phyloP scores from a whole-genome alignment of 2,797 vertebrate species.

The Labeo calbasu region DNA sequence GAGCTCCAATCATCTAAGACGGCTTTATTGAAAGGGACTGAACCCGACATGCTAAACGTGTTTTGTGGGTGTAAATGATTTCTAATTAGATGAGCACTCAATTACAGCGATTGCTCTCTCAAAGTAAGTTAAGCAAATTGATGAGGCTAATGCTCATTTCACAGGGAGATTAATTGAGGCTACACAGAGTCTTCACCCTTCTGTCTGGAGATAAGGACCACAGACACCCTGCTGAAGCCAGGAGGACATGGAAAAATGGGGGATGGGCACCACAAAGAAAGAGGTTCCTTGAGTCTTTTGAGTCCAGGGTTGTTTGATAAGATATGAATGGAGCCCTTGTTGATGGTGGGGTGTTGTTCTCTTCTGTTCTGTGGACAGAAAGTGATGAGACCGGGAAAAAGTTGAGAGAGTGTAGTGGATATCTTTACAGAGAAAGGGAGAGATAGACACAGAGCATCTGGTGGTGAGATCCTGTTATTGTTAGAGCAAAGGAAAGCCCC shows the following conservation, averaged over 20 bases:
- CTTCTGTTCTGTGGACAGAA: slow-evolving; percentile 34
- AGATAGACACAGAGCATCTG: slow-evolving; percentile 50
- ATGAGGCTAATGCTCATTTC: slow-evolving; percentile 58
- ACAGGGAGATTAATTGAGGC: slow-evolving; percentile 53
- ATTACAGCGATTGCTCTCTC: slow-evolving; percentile 51
- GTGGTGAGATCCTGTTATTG: slow-evolving; percentile 65
- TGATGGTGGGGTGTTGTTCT: slow-evolving; percentile 48
- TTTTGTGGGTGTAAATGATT: slow-evolving; percentile 51
- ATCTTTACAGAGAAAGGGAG: slow-evolving; percentile 20
- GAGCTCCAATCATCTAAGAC: slow-evolving; percentile 36
- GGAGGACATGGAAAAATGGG: slow-evolving; percentile 8
- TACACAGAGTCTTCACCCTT: slow-evolving; percentile 46
- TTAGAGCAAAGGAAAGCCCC: slow-evolving; percentile 58
- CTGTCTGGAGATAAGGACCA: slow-evolving; percentile 59
- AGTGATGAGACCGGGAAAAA: slow-evolving; percentile 36
- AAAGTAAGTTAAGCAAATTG: slow-evolving; percentile 48
- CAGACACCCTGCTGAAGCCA: slow-evolving; percentile 39
- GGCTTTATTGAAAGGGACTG: slow-evolving; percentile 53
- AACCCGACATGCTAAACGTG: slow-evolving; percentile 33
- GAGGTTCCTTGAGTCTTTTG: slow-evolving; percentile 26
- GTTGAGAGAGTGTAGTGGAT: neutral
- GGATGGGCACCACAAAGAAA: neutral
- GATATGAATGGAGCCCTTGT: slow-evolving; percentile 52
- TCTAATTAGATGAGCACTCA: slow-evolving; percentile 57
- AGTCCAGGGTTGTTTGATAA: slow-evolving; percentile 48